Evolutionary conservation across 2,113 vertebrate genomes (phyloP), one percentile per base, ranked within the genome.

Genomic region (Eleginops maclovinus): DNA sequence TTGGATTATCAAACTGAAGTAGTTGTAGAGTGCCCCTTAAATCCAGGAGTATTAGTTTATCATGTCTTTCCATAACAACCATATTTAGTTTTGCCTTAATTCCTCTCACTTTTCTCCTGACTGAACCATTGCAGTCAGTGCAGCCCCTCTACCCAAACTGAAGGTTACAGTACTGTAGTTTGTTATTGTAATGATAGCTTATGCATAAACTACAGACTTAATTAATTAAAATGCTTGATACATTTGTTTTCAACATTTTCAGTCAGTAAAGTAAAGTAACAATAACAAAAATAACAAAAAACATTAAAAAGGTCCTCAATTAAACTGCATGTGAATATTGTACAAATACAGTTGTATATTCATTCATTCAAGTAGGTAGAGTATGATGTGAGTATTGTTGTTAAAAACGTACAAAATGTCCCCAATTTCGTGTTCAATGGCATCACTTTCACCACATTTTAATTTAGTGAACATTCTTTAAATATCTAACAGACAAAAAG

Each of bases 1-100:
- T 51, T 58, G 56, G 31, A 68, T 80, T 28, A 61, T 70, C n/a
- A 51, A 43, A 70, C 53, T n/a, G 6, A 55, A 75, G 67, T 64
- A 58, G 51, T 63, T 22, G 53, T 13, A n/a, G 22, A 16, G 51
- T 67, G 21, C 21, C 19, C 44, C 70, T 54, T 11, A 54, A 61
- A 79, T 67, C 64, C 24, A 22, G 65, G 47, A 31, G 14, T 1
- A n/a, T 62, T 14, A 59, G 13, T 31, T 56, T 5, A 46, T 1
- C 11, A 15, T 49, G 14, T 75, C 46, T 12, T 31, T 22, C 15
- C 60, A 63, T 10, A 64, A 49, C 13, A 59, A 56, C 7, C 44
- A 67, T n/a, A 14, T 58, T 82, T 60, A 63, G 17, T 71, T 80
- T 65, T 7, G 15, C 24, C n/a, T 49, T 41, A 47, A 40, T 64